Conservation (phyloP, 2,888 invertebrate species). For the Fissipunctia ypsillon region DNA sequence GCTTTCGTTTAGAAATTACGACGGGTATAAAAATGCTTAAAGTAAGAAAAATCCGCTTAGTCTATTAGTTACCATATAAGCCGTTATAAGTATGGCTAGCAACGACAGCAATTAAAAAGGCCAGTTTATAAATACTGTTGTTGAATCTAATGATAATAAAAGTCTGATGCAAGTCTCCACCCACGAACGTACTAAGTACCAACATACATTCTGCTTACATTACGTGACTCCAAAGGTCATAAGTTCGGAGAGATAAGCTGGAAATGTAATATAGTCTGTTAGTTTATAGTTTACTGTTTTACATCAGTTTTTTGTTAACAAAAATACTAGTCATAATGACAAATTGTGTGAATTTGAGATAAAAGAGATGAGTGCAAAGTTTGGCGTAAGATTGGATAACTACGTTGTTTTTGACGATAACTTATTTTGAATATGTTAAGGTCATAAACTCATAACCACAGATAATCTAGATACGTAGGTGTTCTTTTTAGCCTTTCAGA, state of each 20-base stretch:
- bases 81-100: neutral
- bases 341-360: conserved; percentile 30
- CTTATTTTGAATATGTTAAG: neutral
- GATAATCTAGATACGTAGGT: conserved; percentile 3
- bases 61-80: too few species aligned
- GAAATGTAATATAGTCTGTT: conserved; percentile 23
- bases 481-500: conserved; percentile 7
- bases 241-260: conserved; percentile 51
- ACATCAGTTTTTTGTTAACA: conserved; percentile 30
- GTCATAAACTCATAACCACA: conserved; percentile 2
- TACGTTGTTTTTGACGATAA: neutral
- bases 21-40: too few species aligned
- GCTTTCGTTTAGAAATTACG: too few species aligned
- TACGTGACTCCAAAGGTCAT: conserved; percentile 46
- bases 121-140: conserved; percentile 28
- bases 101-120: neutral
- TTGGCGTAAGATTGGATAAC: neutral
- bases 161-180: conserved; percentile 52
- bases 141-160: conserved; percentile 47
- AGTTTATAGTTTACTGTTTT: conserved; percentile 46
- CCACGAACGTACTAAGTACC: conserved; percentile 8
- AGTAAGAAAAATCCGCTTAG: too few species aligned
- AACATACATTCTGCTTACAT: conserved; percentile 30
- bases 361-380: conserved; percentile 29
- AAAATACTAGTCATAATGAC: conserved; percentile 23